A percentile compares a stretch with the other conserved stretches of the same genome.
phyloP scores from a whole-genome alignment of 2,113 vertebrate genomes.

The Panthera tigris region DNA sequence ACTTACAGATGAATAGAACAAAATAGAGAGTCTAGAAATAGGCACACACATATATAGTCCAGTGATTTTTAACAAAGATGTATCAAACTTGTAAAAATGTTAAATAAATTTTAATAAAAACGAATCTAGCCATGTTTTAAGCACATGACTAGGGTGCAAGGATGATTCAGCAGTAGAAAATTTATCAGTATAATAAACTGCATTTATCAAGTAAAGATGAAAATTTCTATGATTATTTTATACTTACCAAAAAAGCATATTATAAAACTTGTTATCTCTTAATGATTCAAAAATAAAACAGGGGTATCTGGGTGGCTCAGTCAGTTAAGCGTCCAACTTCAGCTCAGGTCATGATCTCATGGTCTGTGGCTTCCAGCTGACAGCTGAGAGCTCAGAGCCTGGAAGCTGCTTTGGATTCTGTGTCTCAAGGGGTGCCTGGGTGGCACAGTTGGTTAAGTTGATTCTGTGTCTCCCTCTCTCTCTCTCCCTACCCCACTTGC shows the following conservation, averaged over 20 bases:
- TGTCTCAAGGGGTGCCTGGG: too few relatives aligned
- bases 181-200: background rate
- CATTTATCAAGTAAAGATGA: background rate
- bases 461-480: too few relatives aligned
- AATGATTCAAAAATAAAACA: background rate
- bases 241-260: background rate
- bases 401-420: too few relatives aligned
- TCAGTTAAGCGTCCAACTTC: too few relatives aligned
- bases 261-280: background rate
- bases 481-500: too few relatives aligned
- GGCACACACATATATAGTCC: background rate
- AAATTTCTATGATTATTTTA: background rate
- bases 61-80: background rate
- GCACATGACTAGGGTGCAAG: background rate
- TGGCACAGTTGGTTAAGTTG: too few relatives aligned
- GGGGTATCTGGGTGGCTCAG: too few relatives aligned
- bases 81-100: background rate
- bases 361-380: too few relatives aligned
- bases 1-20: background rate
- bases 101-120: background rate
- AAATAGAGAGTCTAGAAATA: background rate
- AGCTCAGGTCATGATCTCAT: too few relatives aligned
- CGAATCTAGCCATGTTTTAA: background rate
- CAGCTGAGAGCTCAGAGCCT: too few relatives aligned
- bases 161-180: background rate